Base-by-base conservation (phyloP, 2,113 vertebrate species). In the Paradisaea rubra region DNA sequence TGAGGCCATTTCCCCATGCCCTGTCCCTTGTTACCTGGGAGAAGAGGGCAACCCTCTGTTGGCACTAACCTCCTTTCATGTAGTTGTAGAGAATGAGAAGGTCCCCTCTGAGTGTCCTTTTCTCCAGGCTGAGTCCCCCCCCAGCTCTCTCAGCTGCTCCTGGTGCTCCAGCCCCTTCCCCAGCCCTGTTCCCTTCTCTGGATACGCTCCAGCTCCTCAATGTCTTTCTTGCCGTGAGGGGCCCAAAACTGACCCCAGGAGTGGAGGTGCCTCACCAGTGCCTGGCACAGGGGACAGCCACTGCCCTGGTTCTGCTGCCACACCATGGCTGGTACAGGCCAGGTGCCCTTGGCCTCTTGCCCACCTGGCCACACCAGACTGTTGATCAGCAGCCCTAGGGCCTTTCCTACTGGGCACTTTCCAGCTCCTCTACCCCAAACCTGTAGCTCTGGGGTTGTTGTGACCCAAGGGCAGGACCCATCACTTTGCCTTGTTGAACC, bases 141-240 rank as follows among this genome's bases (percentile, higher is more conserved):
- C 17, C n/a, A 61, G 47, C 47, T 82, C n/a, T 30, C 30, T 54
- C 30, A 41, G 70, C 21, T 41, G 11, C 54, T 56, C 21, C 47
- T 61, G 9, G 4, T 41, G 21, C 47, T 69, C 61, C 7, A 33
- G n/a, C 3, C 16, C 24, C 24, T 61, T 81, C 60, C 42, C 44
- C 52, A 50, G 44, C 53, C n/a, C 33, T 1, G 2, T 77, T 86
- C 27, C 25, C 25, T 66, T 60, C 45, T 44, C 45, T 53, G 45
- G 45, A 53, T 13, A 23, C 0, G 0, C 22, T 61, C 47, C 8
- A n/a, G 14, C 39, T 5, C 4, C 42, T 57, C 44, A 37, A 2
- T 33, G 11, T 7, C 66, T 57, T 57, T 57, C 17, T 57, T 72
- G 42, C n/a, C 12, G 6, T 23, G 50, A 72, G 31, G n/a, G 6